Conservation (phyloP, 1,140 invertebrate genomes). For the Drosophila nigromelanica region DNA sequence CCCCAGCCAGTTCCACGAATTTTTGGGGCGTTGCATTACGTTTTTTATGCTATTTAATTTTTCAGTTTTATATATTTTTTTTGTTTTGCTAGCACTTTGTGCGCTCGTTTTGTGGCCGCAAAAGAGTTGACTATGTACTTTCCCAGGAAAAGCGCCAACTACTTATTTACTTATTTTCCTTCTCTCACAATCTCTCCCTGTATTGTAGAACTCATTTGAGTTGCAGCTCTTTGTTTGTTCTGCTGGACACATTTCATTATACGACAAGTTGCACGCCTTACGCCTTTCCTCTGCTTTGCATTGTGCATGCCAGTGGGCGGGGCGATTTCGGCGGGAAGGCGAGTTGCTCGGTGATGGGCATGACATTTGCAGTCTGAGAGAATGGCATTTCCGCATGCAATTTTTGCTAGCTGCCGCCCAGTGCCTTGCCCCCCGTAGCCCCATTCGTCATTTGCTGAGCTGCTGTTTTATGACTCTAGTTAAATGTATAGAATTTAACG, state of each 20-base stretch:
- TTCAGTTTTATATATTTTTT: conserved; percentile 58
- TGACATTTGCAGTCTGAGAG: conserved; percentile 70
- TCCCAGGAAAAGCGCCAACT: conserved; percentile 63
- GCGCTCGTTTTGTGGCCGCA: conserved; percentile 59
- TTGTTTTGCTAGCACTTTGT: conserved; percentile 19
- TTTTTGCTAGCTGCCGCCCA: conserved; percentile 46
- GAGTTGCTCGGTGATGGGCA: conserved; percentile 38
- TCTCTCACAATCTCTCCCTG: neutral
- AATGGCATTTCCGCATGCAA: conserved; percentile 82
- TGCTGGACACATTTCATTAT: conserved; percentile 79
- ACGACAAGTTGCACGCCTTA: conserved; percentile 34
- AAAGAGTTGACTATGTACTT: conserved; percentile 67
- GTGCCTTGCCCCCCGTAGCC: neutral
- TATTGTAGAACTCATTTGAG: neutral
- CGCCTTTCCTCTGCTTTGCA: conserved; percentile 57
- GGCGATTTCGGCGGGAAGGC: neutral
- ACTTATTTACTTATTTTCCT: conserved; percentile 67
- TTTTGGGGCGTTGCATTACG: conserved; percentile 71
- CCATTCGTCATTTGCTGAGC: conserved; percentile 49
- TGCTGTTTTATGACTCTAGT: conserved; percentile 53
- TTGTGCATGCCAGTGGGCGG: conserved; percentile 44
- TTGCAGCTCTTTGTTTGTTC: conserved; percentile 70
- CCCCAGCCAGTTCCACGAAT: conserved; percentile 56
- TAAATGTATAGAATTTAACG: conserved; percentile 80
- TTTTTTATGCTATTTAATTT: conserved; percentile 82